These are phyloP conservation scores for Drosophila dives DNA, from an alignment of 2,888 invertebrate genomes.

Conservation along the genomic window DNA sequence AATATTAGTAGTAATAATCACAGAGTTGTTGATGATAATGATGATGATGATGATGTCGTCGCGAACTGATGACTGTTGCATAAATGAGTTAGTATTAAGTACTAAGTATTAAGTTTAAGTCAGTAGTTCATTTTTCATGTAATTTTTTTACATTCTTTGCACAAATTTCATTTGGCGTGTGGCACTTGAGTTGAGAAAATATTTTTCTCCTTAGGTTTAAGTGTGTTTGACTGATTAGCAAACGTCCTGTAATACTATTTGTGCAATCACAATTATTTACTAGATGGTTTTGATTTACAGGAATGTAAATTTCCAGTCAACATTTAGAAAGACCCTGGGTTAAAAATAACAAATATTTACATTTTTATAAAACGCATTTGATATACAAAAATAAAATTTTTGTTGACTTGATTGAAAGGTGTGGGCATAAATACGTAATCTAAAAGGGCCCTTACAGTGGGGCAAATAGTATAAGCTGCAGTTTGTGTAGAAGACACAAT, in stretches of 20 bases:
- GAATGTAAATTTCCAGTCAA: constrained; percentile 30
- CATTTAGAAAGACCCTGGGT: constrained; percentile 58
- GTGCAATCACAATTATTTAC: constrained; percentile 23
- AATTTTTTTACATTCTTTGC: constrained; percentile 18
- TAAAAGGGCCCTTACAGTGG: background rate
- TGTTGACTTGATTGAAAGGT: background rate
- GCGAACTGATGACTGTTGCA: constrained; percentile 15
- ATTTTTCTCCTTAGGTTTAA: background rate
- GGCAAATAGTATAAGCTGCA: background rate
- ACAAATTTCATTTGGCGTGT: background rate
- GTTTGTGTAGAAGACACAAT: background rate
- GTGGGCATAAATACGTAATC: background rate
- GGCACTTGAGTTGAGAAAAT: background rate
- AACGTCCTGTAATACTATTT: background rate
- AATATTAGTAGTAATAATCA: constrained; percentile 16
- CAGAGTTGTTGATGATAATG: constrained; percentile 22
- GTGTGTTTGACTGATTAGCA: constrained; percentile 16
- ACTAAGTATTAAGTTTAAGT: constrained; percentile 8
- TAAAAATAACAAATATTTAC: constrained; percentile 10
- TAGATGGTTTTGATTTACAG: constrained; percentile 27
- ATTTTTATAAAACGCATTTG: background rate
- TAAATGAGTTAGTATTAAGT: constrained; percentile 20
- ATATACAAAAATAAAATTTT: background rate
- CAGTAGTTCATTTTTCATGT: constrained; percentile 19
- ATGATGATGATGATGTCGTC: background rate